Conservation (phyloP, 2,113 vertebrate species). For the Elanoides forficatus region DNA sequence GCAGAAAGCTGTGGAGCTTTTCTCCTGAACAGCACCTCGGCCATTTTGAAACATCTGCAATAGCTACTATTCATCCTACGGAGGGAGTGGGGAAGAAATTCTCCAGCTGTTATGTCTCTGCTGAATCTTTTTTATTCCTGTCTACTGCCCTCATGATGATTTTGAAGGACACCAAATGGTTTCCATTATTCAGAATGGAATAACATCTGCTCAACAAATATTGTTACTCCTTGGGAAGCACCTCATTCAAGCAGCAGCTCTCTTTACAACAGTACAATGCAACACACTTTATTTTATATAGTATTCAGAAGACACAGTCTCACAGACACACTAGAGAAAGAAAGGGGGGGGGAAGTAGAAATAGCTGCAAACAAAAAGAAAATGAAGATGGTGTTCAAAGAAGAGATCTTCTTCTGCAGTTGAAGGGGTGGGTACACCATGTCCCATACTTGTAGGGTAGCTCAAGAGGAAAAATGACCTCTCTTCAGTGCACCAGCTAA, state of each 20-base stretch:
- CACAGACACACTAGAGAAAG: neutral
- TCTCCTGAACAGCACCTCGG: conserved; percentile 56
- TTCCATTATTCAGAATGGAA: conserved; percentile 66
- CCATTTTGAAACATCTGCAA: conserved; percentile 69
- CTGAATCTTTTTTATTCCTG: conserved; percentile 40
- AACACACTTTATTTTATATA: conserved; percentile 4
- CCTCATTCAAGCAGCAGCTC: conserved; percentile 55
- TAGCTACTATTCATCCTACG: conserved; percentile 22
- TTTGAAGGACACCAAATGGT: conserved; percentile 68
- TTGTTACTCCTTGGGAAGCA: conserved; percentile 59
- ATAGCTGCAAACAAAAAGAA: neutral
- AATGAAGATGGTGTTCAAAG: neutral
- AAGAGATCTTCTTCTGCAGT: neutral
- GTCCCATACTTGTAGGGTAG: neutral
- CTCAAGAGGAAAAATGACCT: neutral
- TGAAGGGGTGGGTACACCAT: neutral
- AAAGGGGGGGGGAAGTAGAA: neutral
- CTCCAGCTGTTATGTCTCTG: conserved; percentile 60
- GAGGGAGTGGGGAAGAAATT: conserved; percentile 24
- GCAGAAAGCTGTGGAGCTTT: conserved; percentile 52
- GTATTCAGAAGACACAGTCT: neutral
- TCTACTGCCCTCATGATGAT: conserved; percentile 49
- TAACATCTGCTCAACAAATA: conserved; percentile 69
- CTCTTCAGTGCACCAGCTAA: neutral
- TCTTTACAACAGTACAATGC: conserved; percentile 33